A percentile compares a stretch with the other conserved stretches of the same genome.
These are phyloP conservation scores for Poeciliopsis turneri DNA, from an alignment of 2,797 vertebrate genomes.

Conservation along the genomic window DNA sequence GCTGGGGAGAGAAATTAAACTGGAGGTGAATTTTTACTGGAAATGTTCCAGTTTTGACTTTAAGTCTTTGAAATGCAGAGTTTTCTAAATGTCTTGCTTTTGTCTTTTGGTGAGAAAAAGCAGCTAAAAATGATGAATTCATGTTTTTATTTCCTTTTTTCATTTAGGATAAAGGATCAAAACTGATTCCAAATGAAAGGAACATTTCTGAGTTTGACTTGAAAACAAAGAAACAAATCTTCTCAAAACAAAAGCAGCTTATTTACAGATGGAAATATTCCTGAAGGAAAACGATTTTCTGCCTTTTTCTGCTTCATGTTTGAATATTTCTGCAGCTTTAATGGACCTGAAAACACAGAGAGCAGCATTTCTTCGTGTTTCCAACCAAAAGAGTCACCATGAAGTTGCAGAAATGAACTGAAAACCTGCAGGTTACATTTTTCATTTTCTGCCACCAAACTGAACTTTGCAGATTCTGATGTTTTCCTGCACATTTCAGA, in stretches of 20 bases:
- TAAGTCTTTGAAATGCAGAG: background rate
- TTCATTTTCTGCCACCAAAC: background rate
- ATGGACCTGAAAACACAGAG: background rate
- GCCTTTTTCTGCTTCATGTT: background rate
- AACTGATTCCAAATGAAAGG: background rate
- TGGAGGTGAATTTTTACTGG: background rate
- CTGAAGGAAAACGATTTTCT: background rate
- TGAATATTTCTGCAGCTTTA: background rate
- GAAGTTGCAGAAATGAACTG: background rate
- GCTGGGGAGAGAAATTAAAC: background rate
- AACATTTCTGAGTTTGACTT: background rate
- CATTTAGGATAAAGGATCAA: background rate
- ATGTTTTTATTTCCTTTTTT: background rate
- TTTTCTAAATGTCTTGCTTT: background rate
- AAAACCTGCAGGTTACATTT: background rate
- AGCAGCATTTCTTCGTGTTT: background rate
- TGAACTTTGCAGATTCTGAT: background rate
- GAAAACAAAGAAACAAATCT: background rate
- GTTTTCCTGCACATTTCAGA: background rate
- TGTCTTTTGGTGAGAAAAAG: background rate
- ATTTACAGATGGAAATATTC: background rate
- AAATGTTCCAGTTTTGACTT: background rate
- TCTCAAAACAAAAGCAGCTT: background rate
- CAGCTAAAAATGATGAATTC: background rate
- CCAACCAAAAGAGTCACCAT: background rate